Base-by-base conservation (phyloP, 2,113 vertebrate species). In the Pseudorhombus dupliciocellatus region DNA sequence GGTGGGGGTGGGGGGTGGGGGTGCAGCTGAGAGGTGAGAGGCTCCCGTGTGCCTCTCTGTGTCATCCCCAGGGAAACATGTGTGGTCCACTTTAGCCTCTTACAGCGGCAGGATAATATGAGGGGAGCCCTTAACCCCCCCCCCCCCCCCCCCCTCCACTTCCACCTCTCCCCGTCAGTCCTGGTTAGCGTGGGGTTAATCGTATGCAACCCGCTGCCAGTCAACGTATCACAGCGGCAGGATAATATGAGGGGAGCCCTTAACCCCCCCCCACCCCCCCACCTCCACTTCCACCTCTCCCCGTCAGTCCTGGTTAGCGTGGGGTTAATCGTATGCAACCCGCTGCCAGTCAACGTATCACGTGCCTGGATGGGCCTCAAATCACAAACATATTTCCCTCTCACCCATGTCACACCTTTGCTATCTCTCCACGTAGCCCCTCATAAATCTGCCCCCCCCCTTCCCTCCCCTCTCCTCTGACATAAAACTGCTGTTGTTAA, bases 241-340 rank as follows among this genome's bases (percentile, higher is more conserved):
- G 80, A 85, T 83, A 81, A 86, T 85, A 87, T 67, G 70, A 87
- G 82, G 77, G 85, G 74, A 72, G 78, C 80, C 79, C 87, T 87
- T 85, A 86, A 88, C 86, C 77, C 77, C n/a, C n/a, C n/a, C n/a
- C n/a, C n/a, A n/a, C n/a, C 74, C 54, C 44, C 31, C 73, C 77
- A 73, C 75, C 68, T 84, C 73, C 69, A 73, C 75, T 81, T 84
- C 71, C 75, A 84, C 68, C 77, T 76, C 78, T 76, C 63, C 66
- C 73, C 51, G 75, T 82, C 75, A 60, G 75, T 89, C 69, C 85
- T 86, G 65, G 81, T 89, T 88, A 80, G 80, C 15, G 12, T 59
- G 65, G 79, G 86, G 86, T 87, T 89, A 92, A 92, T 88, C 62
- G 68, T 80, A 91, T 89, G 84, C 90, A 88, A 85, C 77, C 77